Percentiles rank a stretch among this genome's conserved stretches.
These are phyloP conservation scores for Ridgeia piscesae DNA, from an alignment of 1,140 invertebrate genomes.

Conservation along the genomic window DNA sequence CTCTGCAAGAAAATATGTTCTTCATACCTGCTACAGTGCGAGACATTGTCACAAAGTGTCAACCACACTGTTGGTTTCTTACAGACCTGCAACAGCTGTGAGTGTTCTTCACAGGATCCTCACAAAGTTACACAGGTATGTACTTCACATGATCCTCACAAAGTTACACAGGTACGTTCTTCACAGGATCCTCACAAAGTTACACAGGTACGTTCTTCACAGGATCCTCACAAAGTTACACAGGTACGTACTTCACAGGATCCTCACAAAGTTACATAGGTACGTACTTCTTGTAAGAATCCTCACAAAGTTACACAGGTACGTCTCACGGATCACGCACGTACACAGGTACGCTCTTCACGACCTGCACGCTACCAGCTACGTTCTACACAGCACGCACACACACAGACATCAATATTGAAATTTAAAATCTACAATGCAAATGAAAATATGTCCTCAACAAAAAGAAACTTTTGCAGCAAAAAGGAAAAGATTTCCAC, in stretches of 20 bases:
- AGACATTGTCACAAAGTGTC: conserved; percentile 21
- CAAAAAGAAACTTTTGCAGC: no score
- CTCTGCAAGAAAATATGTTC: neutral
- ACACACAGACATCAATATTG: no score
- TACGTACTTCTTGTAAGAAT: neutral
- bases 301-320: neutral
- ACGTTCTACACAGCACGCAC: neutral
- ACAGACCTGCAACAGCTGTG: conserved; percentile 30
- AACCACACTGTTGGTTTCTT: conserved; percentile 32
- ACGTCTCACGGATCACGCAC: neutral
- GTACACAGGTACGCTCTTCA: neutral
- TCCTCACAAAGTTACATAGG: neutral
- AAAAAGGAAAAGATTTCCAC: no score
- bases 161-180: neutral
- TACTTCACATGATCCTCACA: neutral
- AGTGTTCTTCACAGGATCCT: conserved; percentile 23
- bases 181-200: neutral
- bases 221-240: neutral
- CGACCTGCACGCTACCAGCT: neutral
- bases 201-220: conserved; percentile 19
- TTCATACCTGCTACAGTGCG: neutral
- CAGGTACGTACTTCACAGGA: neutral
- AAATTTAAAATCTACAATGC: no score
- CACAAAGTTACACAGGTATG: conserved; percentile 1
- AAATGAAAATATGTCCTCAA: no score